A percentile compares a stretch with the other conserved stretches of the same genome.
These are phyloP conservation scores for Podiceps cristatus DNA, from an alignment of 2,113 vertebrate species.

Conservation along the genomic window DNA sequence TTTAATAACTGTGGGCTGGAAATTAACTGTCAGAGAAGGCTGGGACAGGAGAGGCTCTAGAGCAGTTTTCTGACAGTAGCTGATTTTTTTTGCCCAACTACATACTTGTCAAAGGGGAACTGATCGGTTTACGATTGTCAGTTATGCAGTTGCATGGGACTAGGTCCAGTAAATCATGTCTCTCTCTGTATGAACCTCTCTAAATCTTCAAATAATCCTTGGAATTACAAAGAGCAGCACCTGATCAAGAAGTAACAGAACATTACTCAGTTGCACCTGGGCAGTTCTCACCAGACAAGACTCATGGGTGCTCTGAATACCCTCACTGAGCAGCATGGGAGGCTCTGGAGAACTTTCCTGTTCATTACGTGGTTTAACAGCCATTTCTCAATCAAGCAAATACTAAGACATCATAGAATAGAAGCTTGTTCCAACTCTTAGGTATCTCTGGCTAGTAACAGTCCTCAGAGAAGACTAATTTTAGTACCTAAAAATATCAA, in stretches of 20 bases:
- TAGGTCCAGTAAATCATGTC: background rate
- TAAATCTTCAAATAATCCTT: background rate
- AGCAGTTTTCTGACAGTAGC: background rate
- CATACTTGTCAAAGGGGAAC: background rate
- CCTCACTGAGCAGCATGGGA: background rate
- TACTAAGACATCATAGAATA: background rate
- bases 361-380: background rate
- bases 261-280: fast-evolving
- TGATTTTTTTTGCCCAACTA: background rate
- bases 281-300: background rate
- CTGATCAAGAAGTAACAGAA: background rate
- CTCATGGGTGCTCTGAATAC: background rate
- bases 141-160: background rate
- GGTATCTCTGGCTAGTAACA: background rate
- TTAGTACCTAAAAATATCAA: background rate
- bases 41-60: background rate
- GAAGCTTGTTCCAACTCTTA: background rate
- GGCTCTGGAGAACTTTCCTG: background rate
- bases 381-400: background rate
- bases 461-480: background rate
- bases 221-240: background rate
- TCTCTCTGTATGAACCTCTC: background rate
- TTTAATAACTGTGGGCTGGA: background rate
- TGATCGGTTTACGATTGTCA: background rate
- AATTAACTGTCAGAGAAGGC: background rate